Base-by-base conservation (phyloP, 2,113 vertebrate genomes). In the Marcusenius ussheri region DNA sequence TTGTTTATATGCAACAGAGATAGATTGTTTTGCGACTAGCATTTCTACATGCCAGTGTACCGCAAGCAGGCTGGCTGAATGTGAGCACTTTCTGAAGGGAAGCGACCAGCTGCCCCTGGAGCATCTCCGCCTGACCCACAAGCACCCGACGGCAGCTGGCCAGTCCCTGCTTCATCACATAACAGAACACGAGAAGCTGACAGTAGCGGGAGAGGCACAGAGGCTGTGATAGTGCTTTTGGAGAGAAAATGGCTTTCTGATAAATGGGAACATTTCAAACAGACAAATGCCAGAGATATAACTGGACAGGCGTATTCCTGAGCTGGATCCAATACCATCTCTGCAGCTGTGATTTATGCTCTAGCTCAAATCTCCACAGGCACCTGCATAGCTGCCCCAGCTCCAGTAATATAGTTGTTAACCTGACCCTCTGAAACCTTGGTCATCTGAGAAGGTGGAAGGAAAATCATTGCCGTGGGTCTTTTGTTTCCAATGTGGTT, bases 1-100 rank as follows among this genome's bases (percentile, higher is more conserved):
- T 42, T 5, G 39, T 56, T 51, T 88, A 66, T 85, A 88, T 88
- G 86, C 66, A 88, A 42, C 70, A 45, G 58, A 15, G 53, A 85
- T 51, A 88, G 70, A 84, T 90, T 84, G 89, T 80, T 49, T 83
- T 83, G 66, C 39, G 11, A 90, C 88, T 46, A 77, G 84, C 51
- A 66, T 88, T 87, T 66, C 31, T 83, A 42, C 27, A 56, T 31
- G 51, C 51, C 19, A 27, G 50, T 0, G 21, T 83, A n/a, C 5
- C 10, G 70, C 27, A 42, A 85, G 24, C 21, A 27, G 19, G 62
- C 84, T 7, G 5, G 46, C 46, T 58, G 74, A 53, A 80, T n/a
- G 90, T 24, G 42, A 24, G 74, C 70, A 21, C 50, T 80, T 47
- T 62, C 1, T 5, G 21, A 58, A 45, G 39, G 42, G 11, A 39